A percentile compares a stretch with the other conserved stretches of the same genome.
phyloP scores from a whole-genome alignment of 1,140 invertebrate species.

The Camponotus vicinus region DNA sequence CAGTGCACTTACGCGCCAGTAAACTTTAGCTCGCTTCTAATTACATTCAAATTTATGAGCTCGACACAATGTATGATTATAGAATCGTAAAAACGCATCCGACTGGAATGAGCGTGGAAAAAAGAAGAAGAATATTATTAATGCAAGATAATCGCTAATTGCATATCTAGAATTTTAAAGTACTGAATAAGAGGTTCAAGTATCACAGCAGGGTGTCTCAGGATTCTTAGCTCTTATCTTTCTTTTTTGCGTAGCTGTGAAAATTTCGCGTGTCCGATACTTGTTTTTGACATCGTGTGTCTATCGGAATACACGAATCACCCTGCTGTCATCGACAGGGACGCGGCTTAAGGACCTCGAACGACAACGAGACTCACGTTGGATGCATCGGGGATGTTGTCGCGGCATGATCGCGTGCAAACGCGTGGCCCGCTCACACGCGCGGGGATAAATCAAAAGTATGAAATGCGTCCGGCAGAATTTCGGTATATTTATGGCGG shows the following conservation, averaged over 20 bases:
- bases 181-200: neutral
- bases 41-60: slow-evolving; percentile 51
- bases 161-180: neutral
- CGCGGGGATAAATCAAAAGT: slow-evolving; percentile 85
- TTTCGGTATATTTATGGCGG: slow-evolving; percentile 85
- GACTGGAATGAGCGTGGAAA: neutral
- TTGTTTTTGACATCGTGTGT: neutral
- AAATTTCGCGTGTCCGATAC: neutral
- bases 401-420: slow-evolving; percentile 44
- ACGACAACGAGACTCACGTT: slow-evolving; percentile 44
- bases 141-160: slow-evolving; percentile 31
- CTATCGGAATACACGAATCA: slow-evolving; percentile 38
- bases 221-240: neutral
- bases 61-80: slow-evolving; percentile 21
- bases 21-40: neutral
- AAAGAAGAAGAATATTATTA: neutral
- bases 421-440: slow-evolving; percentile 44
- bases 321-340: slow-evolving; percentile 58
- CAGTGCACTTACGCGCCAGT: neutral
- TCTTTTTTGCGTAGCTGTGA: neutral
- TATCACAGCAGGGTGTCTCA: too few relatives aligned
- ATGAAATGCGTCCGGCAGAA: slow-evolving; percentile 82
- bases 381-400: slow-evolving; percentile 12
- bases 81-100: slow-evolving; percentile 25
- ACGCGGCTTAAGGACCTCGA: slow-evolving; percentile 63